Evolutionary conservation across 1,140 invertebrate genomes (phyloP).

Genomic region (Rhagoletis pomonella): DNA sequence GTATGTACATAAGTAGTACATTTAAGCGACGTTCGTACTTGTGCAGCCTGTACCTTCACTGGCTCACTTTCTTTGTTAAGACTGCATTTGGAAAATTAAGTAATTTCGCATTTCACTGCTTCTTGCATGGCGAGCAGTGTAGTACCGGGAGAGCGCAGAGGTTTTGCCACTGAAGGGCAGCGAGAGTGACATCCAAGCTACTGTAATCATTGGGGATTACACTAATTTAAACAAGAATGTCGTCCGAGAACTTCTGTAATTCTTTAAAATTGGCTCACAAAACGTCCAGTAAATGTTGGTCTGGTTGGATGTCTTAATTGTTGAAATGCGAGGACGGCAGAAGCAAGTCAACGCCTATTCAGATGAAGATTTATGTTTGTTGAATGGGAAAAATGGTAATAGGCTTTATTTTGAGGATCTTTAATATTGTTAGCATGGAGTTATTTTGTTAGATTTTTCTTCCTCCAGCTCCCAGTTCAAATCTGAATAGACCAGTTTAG

Average conservation of each 20-base stretch:
- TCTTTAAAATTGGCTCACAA: slow-evolving; percentile 20
- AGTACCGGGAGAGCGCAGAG: neutral
- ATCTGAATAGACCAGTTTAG: too few relatives aligned
- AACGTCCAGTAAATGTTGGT: neutral
- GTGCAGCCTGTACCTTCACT: neutral
- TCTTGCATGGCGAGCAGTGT: neutral
- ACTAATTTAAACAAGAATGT: slow-evolving; percentile 38
- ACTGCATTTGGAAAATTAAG: slow-evolving; percentile 25
- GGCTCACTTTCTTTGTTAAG: neutral
- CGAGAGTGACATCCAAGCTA: neutral
- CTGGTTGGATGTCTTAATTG: neutral
- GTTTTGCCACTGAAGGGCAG: neutral
- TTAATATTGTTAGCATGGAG: too few relatives aligned
- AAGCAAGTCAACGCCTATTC: neutral
- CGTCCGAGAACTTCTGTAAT: neutral
- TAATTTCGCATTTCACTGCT: slow-evolving; percentile 43
- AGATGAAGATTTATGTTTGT: neutral
- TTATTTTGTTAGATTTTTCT: too few relatives aligned
- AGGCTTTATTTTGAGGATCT: neutral
- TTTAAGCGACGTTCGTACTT: neutral
- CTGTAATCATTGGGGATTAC: slow-evolving; percentile 40
- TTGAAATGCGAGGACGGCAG: neutral
- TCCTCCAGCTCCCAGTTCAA: too few relatives aligned
- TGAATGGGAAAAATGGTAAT: neutral
- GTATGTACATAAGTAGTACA: neutral